phyloP scores from a whole-genome alignment of 2,113 vertebrate species.

The human (Homo sapiens) region DNA sequence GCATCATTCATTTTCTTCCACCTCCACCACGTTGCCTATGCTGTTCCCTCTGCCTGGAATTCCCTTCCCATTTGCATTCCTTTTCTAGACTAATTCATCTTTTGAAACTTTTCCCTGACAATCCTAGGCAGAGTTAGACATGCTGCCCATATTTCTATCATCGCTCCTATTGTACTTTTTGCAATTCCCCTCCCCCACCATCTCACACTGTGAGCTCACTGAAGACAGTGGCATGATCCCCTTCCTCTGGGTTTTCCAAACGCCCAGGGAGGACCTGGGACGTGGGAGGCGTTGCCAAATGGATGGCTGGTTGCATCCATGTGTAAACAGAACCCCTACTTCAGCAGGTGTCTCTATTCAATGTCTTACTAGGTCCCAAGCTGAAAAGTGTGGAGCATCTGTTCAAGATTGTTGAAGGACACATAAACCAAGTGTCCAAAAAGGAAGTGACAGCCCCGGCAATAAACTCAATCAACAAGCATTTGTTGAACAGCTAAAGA shows the following conservation, averaged over 20 bases:
- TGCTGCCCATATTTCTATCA: background rate
- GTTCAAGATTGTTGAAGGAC: background rate
- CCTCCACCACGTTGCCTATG: background rate
- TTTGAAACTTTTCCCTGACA: background rate
- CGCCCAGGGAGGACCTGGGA: too few relatives aligned
- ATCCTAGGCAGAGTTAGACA: background rate
- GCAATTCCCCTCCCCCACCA: background rate
- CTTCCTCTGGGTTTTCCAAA: background rate
- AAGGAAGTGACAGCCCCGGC: background rate
- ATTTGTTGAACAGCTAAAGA: background rate
- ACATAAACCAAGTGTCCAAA: background rate
- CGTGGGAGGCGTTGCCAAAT: rapidly evolving
- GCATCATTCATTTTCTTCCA: rapidly evolving
- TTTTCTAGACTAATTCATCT: background rate
- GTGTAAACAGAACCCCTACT: background rate
- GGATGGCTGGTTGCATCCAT: background rate
- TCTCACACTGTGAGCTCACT: background rate
- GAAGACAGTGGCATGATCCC: background rate
- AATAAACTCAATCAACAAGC: background rate
- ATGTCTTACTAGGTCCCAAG: background rate
- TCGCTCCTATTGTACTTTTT: background rate
- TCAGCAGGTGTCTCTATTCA: background rate
- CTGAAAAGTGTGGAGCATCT: background rate
- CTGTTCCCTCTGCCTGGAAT: background rate
- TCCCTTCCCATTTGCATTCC: background rate